Conservation (phyloP, 2,113 vertebrate genomes). For the Trematocara zebra region DNA sequence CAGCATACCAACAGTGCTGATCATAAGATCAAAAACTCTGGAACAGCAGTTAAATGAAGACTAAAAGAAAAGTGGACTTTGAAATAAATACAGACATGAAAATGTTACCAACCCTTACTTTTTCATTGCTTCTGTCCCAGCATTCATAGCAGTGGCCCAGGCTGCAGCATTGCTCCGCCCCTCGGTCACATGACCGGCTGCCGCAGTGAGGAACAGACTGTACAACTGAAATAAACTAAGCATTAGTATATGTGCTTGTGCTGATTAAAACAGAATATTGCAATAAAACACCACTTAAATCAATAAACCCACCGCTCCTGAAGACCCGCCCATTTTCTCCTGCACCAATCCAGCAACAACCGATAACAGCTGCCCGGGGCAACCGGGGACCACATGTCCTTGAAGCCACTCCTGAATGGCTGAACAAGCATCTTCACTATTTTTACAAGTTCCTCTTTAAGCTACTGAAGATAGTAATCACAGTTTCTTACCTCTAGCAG, state of each 20-base stretch:
- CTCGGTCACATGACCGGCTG: conserved; percentile 71
- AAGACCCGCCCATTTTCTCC: conserved; percentile 93
- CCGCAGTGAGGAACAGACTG: conserved; percentile 87
- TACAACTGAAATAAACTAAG: conserved; percentile 75
- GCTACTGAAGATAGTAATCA: not conserved
- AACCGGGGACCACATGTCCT: conserved; percentile 55
- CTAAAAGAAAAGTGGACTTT: not conserved
- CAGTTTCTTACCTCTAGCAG: conserved; percentile 75
- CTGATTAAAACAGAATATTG: not conserved
- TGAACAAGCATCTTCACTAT: conserved; percentile 22
- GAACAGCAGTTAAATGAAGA: not conserved
- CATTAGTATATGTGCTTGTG: not conserved
- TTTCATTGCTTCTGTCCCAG: conserved; percentile 85
- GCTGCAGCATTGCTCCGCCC: conserved; percentile 30
- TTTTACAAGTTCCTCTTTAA: not conserved
- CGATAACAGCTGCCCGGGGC: conserved; percentile 72
- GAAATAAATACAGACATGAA: not conserved
- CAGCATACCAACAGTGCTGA: not conserved
- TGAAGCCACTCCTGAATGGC: conserved; percentile 83
- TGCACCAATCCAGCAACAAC: conserved; percentile 78
- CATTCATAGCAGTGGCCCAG: conserved; percentile 85
- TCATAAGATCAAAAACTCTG: not conserved
- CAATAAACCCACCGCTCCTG: conserved; percentile 79
- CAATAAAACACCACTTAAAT: not conserved
- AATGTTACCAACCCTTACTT: conserved; percentile 60